A percentile compares a stretch with the other conserved stretches of the same genome.
phyloP scores from a whole-genome alignment of 1,140 invertebrate species.

The Drosophila takahashii region DNA sequence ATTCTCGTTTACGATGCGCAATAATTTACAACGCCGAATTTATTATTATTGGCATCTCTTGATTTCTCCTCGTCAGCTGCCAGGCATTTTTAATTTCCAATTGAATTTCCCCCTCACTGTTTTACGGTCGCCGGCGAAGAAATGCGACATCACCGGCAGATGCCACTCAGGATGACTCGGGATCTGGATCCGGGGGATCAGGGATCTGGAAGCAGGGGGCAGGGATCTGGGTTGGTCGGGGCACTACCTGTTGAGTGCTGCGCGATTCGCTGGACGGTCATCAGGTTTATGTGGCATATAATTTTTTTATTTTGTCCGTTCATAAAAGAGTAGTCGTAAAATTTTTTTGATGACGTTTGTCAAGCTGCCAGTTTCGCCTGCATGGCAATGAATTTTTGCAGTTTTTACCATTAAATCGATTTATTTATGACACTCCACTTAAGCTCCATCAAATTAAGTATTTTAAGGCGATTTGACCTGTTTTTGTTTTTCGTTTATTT shows the following conservation, averaged over 20 bases:
- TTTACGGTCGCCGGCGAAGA: slow-evolving; percentile 13
- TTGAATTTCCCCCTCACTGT: slow-evolving; percentile 31
- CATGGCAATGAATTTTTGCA: slow-evolving; percentile 45
- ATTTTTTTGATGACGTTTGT: slow-evolving; percentile 78
- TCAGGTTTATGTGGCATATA: slow-evolving; percentile 78
- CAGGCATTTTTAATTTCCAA: slow-evolving; percentile 50
- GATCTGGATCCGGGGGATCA: slow-evolving; percentile 3
- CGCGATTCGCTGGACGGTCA: slow-evolving; percentile 55
- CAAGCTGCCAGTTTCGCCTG: slow-evolving; percentile 29
- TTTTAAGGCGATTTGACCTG: slow-evolving; percentile 46
- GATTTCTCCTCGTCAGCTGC: slow-evolving; percentile 71
- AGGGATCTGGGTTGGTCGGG: slow-evolving; percentile 15
- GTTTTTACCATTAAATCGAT: slow-evolving; percentile 44
- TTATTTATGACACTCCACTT: slow-evolving; percentile 54
- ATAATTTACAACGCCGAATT: slow-evolving; percentile 74
- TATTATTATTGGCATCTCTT: slow-evolving; percentile 77
- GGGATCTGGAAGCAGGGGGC: slow-evolving; percentile 7
- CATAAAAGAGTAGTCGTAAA: slow-evolving; percentile 68
- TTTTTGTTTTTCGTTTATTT: slow-evolving; percentile 26
- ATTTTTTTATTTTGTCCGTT: slow-evolving; percentile 71
- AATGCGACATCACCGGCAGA: slow-evolving; percentile 13
- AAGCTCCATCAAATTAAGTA: slow-evolving; percentile 41
- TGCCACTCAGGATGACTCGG: slow-evolving; percentile 22
- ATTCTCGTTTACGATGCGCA: slow-evolving; percentile 71
- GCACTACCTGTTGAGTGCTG: slow-evolving; percentile 49